Evolutionary conservation across 1,140 invertebrate genomes (phyloP).

Genomic region (Yoshiicerus persimilis): DNA sequence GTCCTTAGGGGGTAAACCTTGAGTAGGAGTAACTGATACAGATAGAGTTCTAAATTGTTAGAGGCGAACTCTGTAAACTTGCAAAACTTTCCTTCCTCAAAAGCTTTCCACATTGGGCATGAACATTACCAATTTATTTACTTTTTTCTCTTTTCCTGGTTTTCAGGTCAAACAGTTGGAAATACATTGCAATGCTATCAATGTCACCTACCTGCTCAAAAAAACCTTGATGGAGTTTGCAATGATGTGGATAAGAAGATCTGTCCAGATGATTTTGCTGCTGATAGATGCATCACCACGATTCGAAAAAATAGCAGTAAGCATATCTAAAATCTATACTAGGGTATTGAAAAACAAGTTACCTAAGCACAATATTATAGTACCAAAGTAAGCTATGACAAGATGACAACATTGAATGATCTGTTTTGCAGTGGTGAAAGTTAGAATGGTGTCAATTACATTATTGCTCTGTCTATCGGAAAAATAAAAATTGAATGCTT

Average conservation of each 20-base stretch:
- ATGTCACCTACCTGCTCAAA: conserved; percentile 52
- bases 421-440: too few relatives aligned
- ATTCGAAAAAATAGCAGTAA: conserved; percentile 57
- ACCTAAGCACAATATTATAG: too few relatives aligned
- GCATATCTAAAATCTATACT: too few relatives aligned
- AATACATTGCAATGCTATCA: conserved; percentile 59
- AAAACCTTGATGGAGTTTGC: conserved; percentile 53
- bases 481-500: not conserved
- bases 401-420: too few relatives aligned
- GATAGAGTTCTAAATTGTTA: not conserved
- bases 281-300: conserved; percentile 58
- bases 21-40: not conserved
- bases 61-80: not conserved
- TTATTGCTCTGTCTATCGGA: not conserved
- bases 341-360: too few relatives aligned
- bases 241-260: conserved; percentile 53
- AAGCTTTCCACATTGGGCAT: not conserved
- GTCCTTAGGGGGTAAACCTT: not conserved
- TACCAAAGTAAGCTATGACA: too few relatives aligned
- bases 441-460: too few relatives aligned
- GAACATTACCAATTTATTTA: not conserved
- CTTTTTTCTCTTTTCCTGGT: not conserved
- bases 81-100: not conserved
- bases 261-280: conserved; percentile 55
- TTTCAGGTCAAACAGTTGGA: conserved; percentile 32